A percentile compares a stretch with the other conserved stretches of the same genome.
Conservation (phyloP, 2,113 vertebrate species). For the Alosa alosa region DNA sequence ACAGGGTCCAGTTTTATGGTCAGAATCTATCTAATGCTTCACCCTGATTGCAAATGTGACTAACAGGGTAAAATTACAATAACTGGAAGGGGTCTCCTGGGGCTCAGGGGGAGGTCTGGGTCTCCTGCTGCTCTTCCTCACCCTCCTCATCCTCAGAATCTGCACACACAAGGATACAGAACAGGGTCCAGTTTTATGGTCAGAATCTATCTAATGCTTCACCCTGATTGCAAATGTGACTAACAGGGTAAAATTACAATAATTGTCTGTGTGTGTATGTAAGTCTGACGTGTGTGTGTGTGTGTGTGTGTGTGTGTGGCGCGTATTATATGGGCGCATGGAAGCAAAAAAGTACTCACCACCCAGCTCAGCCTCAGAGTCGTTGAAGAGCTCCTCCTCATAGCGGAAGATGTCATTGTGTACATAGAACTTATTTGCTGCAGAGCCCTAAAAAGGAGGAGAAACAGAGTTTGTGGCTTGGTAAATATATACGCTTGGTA, state of each 20-base stretch:
- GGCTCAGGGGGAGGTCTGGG: slow-evolving; percentile 80
- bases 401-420: slow-evolving; percentile 99
- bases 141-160: slow-evolving; percentile 84
- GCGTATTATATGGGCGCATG: neutral
- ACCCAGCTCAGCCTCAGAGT: slow-evolving; percentile 95
- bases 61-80: too few species aligned
- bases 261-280: too few species aligned
- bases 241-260: too few species aligned
- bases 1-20: too few species aligned
- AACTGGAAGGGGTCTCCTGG: slow-evolving; percentile 74
- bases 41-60: too few species aligned
- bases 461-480: too few species aligned
- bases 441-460: slow-evolving; percentile 79
- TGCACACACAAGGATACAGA: slow-evolving; percentile 49
- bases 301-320: slow-evolving; percentile 40
- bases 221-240: too few species aligned
- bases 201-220: too few species aligned
- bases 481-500: too few species aligned
- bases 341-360: slow-evolving; percentile 48
- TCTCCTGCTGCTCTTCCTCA: slow-evolving; percentile 83
- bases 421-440: slow-evolving; percentile 98
- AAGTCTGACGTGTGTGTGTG: neutral
- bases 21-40: too few species aligned
- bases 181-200: too few species aligned
- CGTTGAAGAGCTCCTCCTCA: slow-evolving; percentile 96